phyloP scores from a whole-genome alignment of 2,113 vertebrate genomes.

The Entomyzon cyanotis region DNA sequence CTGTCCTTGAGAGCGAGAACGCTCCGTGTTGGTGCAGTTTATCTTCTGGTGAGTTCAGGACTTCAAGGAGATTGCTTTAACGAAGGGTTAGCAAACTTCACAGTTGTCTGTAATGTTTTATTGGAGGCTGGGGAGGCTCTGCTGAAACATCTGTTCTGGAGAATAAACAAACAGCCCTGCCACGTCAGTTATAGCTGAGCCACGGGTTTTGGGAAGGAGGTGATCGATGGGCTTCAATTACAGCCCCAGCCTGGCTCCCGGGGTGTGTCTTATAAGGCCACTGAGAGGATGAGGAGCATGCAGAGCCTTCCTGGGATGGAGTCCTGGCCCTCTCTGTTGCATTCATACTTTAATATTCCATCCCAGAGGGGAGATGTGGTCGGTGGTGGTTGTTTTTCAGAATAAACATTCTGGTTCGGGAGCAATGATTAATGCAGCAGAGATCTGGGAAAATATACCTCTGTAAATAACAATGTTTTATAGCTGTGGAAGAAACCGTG shows the following conservation, averaged over 20 bases:
- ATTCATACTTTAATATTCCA: background rate
- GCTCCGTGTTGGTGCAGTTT: background rate
- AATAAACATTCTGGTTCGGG: background rate
- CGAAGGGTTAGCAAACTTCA: conserved; percentile 68
- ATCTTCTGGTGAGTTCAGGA: conserved; percentile 40
- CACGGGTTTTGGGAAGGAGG: conserved; percentile 28
- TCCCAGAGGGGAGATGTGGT: background rate
- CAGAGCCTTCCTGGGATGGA: rapidly evolving
- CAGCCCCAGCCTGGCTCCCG: background rate
- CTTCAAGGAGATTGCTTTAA: conserved; percentile 65
- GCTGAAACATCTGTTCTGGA: conserved; percentile 61
- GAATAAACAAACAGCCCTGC: conserved; percentile 61
- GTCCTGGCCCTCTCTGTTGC: background rate
- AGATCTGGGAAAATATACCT: background rate
- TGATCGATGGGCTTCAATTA: conserved; percentile 20
- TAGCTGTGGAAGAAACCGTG: background rate
- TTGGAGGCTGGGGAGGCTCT: conserved; percentile 19
- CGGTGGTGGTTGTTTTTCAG: background rate
- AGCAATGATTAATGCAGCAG: background rate
- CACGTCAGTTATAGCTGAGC: conserved; percentile 35
- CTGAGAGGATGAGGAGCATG: background rate
- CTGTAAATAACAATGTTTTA: background rate
- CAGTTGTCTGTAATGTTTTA: conserved; percentile 65
- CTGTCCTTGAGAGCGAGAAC: background rate
- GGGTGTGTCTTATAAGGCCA: background rate